Evolutionary conservation across 2,113 vertebrate species (phyloP), one percentile per base, ranked within the genome.

Genomic region (Ciconia stormi): DNA sequence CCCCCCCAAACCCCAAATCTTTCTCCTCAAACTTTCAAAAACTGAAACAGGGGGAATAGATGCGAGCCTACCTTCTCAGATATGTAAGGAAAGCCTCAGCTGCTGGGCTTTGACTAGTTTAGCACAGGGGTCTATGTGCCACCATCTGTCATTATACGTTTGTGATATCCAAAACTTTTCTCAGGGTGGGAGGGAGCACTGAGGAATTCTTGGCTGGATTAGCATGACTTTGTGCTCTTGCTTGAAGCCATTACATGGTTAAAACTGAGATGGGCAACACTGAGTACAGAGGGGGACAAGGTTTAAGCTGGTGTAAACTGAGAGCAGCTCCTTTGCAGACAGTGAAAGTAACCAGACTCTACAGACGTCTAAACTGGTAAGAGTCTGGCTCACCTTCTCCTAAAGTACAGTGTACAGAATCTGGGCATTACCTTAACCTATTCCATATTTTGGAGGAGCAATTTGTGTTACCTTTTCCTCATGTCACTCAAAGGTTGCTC

Each of bases 121-220:
- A 90, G 62, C 26, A 46, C 9, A 26, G 46, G 49, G 36, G 11
- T 69, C 71, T 92, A 4, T 62, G 20, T 95, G 59, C 80, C 55
- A 65, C 70, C 87, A 83, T 92, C 74, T 93, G 63, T 86, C 46
- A 9, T 86, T 85, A 80, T 69, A 22, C 23, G 9, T 74, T 85
- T 79, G n/a, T 93, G 82, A 82, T 86, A 94, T 12, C 38, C 62
- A 83, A 86, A 94, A 63, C 47, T 92, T 65, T 50, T 66, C 26
- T 86, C 42, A 20, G 46, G 59, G 38, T 86, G 59, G 53, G 29
- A 91, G 6, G 10, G 53, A 89, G 55, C 55, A 66, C 7, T 27
- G 73, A 73, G 62, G 66, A 96, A 91, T 93, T 93, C 53, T 44
- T 90, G 62, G 13, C 84, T 90, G 74, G 74, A 88, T 85, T 93